phyloP scores from a whole-genome alignment of 2,888 invertebrate genomes.

The Megaustenia siamemsis region DNA sequence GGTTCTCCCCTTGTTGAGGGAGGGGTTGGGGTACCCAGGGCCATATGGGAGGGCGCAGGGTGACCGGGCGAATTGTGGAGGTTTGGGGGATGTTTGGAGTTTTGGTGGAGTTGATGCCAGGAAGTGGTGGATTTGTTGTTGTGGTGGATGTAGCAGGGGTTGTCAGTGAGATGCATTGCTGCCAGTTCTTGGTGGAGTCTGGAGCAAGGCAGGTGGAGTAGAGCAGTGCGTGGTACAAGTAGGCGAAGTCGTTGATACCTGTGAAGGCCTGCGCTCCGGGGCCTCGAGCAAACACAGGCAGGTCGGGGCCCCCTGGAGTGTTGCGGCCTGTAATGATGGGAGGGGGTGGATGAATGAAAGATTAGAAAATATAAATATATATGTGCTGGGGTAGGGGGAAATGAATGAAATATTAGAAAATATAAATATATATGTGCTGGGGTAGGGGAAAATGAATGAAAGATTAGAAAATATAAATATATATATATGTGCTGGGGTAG shows the following conservation, averaged over 20 bases:
- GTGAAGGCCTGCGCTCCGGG: slow-evolving; percentile 13
- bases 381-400: too few species aligned
- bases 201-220: slow-evolving; percentile 14
- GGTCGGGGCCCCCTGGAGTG: slow-evolving; percentile 1
- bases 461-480: too few species aligned
- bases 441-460: too few species aligned
- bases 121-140: neutral
- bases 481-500: too few species aligned
- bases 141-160: neutral
- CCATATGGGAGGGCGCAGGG: neutral
- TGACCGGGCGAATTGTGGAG: neutral
- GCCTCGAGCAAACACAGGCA: slow-evolving; percentile 12
- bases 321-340: neutral
- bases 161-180: neutral
- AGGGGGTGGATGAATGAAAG: neutral
- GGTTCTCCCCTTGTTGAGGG: neutral
- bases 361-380: neutral
- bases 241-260: neutral
- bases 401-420: too few species aligned
- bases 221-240: slow-evolving; percentile 16
- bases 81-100: neutral
- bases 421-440: too few species aligned
- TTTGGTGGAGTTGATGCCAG: neutral
- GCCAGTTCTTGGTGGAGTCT: neutral
- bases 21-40: slow-evolving; percentile 4